A percentile compares a stretch with the other conserved stretches of the same genome.
Evolutionary conservation across 2,888 invertebrate genomes (phyloP).

Genomic region (Drosophila nr. medialis): DNA sequence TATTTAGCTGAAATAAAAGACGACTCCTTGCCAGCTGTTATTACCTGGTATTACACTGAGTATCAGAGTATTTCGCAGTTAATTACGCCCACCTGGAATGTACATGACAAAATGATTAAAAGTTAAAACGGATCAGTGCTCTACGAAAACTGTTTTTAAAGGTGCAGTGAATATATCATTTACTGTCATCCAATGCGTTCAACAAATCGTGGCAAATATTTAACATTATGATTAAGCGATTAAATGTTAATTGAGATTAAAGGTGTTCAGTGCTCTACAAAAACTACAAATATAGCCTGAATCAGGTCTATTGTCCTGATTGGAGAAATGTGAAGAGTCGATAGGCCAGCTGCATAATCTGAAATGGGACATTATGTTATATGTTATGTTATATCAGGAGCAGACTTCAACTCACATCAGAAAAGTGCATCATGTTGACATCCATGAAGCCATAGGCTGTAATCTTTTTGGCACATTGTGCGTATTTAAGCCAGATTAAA

Average conservation of each 20-base stretch:
- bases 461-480: constrained; percentile 38
- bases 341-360: constrained; percentile 66
- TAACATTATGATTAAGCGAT: background rate
- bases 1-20: background rate
- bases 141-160: background rate
- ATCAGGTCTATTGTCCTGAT: constrained; percentile 21
- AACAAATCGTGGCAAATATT: background rate
- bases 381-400: no score
- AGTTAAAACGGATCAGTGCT: background rate
- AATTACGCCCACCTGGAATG: background rate
- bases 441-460: constrained; percentile 51
- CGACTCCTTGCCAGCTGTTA: background rate
- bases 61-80: background rate
- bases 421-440: constrained; percentile 65
- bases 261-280: background rate
- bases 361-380: background rate
- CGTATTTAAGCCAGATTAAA: constrained; percentile 56
- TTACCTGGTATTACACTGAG: background rate
- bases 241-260: background rate
- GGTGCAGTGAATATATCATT: background rate
- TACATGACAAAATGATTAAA: background rate
- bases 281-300: background rate
- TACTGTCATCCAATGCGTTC: background rate
- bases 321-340: constrained; percentile 64
- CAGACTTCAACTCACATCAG: constrained; percentile 44